Evolutionary conservation across 2,888 invertebrate species (phyloP), one percentile per base, ranked within the genome.

Genomic region (Cheilosia scutellata): DNA sequence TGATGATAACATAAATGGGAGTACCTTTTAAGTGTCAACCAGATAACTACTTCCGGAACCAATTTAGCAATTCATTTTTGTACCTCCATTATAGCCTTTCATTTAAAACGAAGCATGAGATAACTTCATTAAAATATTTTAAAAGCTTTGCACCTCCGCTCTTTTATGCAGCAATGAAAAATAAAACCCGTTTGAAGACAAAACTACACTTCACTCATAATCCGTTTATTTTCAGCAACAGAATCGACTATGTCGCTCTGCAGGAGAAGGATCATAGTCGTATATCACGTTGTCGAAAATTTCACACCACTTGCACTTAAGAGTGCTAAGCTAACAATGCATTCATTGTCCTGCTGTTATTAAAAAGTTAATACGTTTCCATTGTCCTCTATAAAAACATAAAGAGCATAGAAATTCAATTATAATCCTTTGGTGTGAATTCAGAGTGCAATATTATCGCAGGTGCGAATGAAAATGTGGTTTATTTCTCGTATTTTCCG

Each of bases 371-470:
- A 62, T 44, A 20, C 16, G 27, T n/a, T 44, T 58, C 25, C 11
- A 58, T 58, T 55, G 55, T 66, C 29, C 49, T 20, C 58, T 6
- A 11, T 55, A 33, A 47, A 27, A 63, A 44, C 33, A 2, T 44
- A 65, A 65, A 79, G 51, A 13, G 44, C 71, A 77, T 65, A 77
- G 70, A 77, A 76, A 82, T 77, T 78, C 78, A 83, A 78, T 83
- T 83, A 72, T 77, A 57, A 72, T 66, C 78, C 78, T 72, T 68
- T 66, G 55, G 71, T 57, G 78, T 72, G 47, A 42, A 62, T 37
- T 47, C 42, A 66, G n/a, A 9, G 42, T 37, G 33, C 33, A 44
- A 25, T 20, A 68, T 53, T 77, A 76, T 82, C 71, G 20, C 72
- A 33, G 47, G 53, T 76, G 70, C 63, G 58, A 63, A 33, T 60